A percentile compares a stretch with the other conserved stretches of the same genome.
These are phyloP conservation scores for Pectinophora gossypiella DNA, from an alignment of 1,140 invertebrate genomes.

Conservation along the genomic window DNA sequence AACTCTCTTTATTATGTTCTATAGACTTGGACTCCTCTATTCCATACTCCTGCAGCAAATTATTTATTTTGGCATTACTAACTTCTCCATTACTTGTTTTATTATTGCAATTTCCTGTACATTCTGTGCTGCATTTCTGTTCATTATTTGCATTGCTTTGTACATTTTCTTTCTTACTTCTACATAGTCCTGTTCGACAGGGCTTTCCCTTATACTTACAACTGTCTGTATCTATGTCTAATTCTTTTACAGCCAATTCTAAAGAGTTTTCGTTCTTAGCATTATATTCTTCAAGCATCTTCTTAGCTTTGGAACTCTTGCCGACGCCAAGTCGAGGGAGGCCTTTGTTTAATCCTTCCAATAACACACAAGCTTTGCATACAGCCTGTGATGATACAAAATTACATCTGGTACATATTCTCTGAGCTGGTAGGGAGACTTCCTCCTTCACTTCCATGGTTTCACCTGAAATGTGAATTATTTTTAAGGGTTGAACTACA, in stretches of 20 bases:
- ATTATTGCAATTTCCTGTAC: slow-evolving; percentile 29
- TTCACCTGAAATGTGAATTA: slow-evolving; percentile 88
- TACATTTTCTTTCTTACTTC: slow-evolving; percentile 14
- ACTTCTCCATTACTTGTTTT: slow-evolving; percentile 14
- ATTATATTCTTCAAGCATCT: slow-evolving; percentile 75
- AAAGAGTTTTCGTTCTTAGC: slow-evolving; percentile 24
- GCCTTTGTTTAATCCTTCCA: slow-evolving; percentile 97
- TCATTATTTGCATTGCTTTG: slow-evolving; percentile 6
- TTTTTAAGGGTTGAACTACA: no score
- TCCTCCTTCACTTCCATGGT: slow-evolving; percentile 87
- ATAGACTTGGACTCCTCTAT: slow-evolving; percentile 13
- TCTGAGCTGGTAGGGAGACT: slow-evolving; percentile 87
- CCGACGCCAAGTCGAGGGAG: slow-evolving; percentile 91
- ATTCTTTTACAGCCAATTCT: slow-evolving; percentile 31
- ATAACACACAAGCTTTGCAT: slow-evolving; percentile 97
- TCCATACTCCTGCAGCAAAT: slow-evolving; percentile 42
- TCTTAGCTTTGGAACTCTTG: slow-evolving; percentile 87
- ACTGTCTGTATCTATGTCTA: slow-evolving; percentile 28
- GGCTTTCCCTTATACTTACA: slow-evolving; percentile 27
- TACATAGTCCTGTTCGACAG: slow-evolving; percentile 25
- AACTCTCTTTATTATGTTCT: slow-evolving; percentile 5
- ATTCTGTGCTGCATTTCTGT: slow-evolving; percentile 31
- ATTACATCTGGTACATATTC: slow-evolving; percentile 90
- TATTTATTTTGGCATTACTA: slow-evolving; percentile 36
- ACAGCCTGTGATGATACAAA: slow-evolving; percentile 97